A percentile compares a stretch with the other conserved stretches of the same genome.
Conservation (phyloP, 2,113 vertebrate species). For the Condylura cristata region DNA sequence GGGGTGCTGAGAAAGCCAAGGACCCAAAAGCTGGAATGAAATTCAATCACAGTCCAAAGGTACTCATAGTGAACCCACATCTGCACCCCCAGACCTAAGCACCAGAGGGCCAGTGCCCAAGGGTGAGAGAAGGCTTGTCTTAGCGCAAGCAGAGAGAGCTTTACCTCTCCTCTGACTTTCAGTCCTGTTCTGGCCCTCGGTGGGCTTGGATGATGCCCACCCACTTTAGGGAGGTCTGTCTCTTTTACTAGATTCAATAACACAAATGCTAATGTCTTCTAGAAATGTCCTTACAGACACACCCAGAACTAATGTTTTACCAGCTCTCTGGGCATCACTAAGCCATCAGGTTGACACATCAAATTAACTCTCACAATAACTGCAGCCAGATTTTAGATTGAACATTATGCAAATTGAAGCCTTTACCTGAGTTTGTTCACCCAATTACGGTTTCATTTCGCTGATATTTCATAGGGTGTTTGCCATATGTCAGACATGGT, state of each 20-base stretch:
- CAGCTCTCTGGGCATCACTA: background rate
- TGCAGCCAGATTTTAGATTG: background rate
- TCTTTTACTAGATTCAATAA: background rate
- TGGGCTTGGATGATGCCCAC: background rate
- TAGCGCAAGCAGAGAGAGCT: background rate
- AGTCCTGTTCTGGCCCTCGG: background rate
- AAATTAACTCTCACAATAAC: background rate
- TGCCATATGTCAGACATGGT: background rate
- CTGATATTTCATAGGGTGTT: background rate
- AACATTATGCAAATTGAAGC: background rate
- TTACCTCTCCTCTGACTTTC: background rate
- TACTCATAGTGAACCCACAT: background rate
- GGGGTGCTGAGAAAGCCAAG: background rate
- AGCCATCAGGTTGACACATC: background rate
- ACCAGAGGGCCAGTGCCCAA: fast-evolving
- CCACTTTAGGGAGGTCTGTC: background rate
- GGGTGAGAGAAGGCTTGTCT: background rate
- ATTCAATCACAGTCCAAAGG: background rate
- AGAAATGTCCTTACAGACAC: background rate
- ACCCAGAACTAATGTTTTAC: background rate
- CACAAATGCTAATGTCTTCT: background rate
- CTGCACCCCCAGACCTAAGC: background rate
- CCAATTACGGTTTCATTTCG: background rate
- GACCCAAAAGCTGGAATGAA: background rate
- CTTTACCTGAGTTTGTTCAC: background rate